Evolutionary conservation across 2,888 invertebrate species (phyloP).

Genomic region (Allacma fusca): DNA sequence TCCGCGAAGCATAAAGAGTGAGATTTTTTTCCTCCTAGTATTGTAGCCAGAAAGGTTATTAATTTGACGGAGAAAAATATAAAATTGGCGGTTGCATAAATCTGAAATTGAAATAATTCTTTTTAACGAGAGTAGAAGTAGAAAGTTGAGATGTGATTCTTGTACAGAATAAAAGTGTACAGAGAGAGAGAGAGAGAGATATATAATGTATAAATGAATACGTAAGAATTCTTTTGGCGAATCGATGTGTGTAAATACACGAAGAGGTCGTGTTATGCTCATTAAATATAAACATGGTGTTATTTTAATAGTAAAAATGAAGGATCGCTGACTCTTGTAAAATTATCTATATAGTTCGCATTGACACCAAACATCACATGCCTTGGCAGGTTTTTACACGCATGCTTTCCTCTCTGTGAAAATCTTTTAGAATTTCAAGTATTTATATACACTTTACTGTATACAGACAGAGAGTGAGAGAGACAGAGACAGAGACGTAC

Average conservation of each 20-base stretch:
- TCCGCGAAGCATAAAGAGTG: too few relatives aligned
- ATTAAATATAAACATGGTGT: constrained; percentile 29
- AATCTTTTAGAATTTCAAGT: too few relatives aligned
- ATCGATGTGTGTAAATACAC: neutral
- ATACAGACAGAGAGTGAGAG: too few relatives aligned
- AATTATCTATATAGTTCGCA: neutral
- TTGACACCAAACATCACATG: too few relatives aligned
- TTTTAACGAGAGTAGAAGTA: constrained; percentile 20
- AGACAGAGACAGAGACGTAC: too few relatives aligned
- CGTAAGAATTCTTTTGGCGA: too few relatives aligned
- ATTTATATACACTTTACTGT: too few relatives aligned
- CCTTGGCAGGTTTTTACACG: neutral
- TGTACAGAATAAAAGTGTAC: too few relatives aligned
- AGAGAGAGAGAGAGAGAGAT: too few relatives aligned
- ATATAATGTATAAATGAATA: too few relatives aligned
- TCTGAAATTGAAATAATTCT: constrained; percentile 28
- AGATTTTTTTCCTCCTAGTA: too few relatives aligned
- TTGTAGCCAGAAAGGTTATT: neutral
- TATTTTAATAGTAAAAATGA: constrained; percentile 20
- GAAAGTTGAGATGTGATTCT: constrained; percentile 26
- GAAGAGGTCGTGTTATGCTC: constrained; percentile 32
- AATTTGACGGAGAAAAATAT: constrained; percentile 8
- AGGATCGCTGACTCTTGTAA: neutral
- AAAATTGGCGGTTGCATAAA: constrained; percentile 30
- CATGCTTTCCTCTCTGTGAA: neutral